phyloP scores from a whole-genome alignment of 2,113 vertebrate genomes.

The Zapus hudsonius region DNA sequence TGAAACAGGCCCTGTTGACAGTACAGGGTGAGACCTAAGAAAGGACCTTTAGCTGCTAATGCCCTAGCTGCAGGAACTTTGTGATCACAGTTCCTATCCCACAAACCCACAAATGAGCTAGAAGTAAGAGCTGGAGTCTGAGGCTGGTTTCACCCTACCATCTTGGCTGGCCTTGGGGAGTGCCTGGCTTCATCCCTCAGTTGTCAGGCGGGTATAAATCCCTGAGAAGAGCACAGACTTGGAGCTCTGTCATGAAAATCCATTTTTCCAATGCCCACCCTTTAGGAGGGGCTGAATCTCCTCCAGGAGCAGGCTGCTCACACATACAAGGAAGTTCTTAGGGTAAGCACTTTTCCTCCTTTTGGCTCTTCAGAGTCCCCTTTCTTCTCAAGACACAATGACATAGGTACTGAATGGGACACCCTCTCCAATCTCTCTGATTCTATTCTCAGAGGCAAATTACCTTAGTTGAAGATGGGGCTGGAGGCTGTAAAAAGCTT shows the following conservation, averaged over 20 bases:
- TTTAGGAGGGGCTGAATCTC: background rate
- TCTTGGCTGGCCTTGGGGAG: background rate
- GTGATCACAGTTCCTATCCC: no score
- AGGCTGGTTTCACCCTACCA: background rate
- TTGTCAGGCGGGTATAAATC: background rate
- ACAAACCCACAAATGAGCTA: background rate
- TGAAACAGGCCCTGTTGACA: background rate
- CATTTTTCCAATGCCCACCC: background rate
- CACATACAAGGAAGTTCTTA: background rate
- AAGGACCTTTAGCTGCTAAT: background rate
- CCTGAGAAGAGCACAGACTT: background rate
- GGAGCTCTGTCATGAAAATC: background rate
- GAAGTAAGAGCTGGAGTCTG: background rate
- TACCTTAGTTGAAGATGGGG: background rate
- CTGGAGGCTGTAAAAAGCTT: background rate
- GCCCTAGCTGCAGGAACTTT: no score
- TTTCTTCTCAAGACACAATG: background rate
- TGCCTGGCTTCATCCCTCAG: background rate
- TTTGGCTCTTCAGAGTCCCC: background rate
- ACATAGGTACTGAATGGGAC: background rate
- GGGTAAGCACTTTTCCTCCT: background rate
- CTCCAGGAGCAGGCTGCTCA: background rate
- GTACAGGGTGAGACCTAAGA: no score
- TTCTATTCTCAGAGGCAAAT: background rate
- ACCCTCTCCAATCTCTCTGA: background rate